A percentile compares a stretch with the other conserved stretches of the same genome.
phyloP scores from a whole-genome alignment of 2,113 vertebrate species.

The Cyprinodon brontotheroides region DNA sequence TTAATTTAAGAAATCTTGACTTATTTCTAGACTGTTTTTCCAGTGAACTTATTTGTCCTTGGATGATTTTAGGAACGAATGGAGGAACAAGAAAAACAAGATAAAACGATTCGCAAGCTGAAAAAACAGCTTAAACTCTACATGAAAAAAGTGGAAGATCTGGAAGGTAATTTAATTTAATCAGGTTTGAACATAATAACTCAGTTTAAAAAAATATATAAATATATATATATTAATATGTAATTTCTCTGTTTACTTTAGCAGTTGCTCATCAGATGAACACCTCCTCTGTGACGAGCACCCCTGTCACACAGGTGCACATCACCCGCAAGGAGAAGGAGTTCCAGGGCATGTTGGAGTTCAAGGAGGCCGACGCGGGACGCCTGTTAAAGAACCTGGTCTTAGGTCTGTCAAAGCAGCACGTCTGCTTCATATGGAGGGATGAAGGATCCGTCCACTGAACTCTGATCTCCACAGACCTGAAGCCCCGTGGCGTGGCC shows the following conservation, averaged over 20 bases:
- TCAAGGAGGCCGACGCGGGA: constrained; percentile 88
- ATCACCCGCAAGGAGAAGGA: constrained; percentile 94
- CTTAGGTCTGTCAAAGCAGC: constrained; percentile 73
- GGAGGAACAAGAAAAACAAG: constrained; percentile 93
- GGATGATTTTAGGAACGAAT: constrained; percentile 84
- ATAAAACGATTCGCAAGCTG: constrained; percentile 90
- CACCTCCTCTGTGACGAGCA: constrained; percentile 62
- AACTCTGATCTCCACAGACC: constrained; percentile 75
- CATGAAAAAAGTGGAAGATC: constrained; percentile 88
- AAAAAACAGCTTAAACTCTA: constrained; percentile 93
- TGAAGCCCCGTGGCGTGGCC: constrained; percentile 92
- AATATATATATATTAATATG: too few species aligned
- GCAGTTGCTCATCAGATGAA: constrained; percentile 81
- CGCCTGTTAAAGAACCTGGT: constrained; percentile 91
- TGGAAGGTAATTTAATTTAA: constrained; percentile 84
- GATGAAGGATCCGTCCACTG: neutral
- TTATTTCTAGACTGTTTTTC: neutral
- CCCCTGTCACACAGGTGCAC: constrained; percentile 84
- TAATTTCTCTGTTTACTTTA: constrained; percentile 33
- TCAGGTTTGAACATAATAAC: neutral
- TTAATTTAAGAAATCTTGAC: too few species aligned
- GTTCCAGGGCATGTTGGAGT: constrained; percentile 95
- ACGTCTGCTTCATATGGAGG: neutral
- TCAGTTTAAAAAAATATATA: neutral
- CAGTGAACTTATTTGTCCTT: neutral